Evolutionary conservation across 2,888 invertebrate genomes (phyloP).

Genomic region (Oeneis ivallda): DNA sequence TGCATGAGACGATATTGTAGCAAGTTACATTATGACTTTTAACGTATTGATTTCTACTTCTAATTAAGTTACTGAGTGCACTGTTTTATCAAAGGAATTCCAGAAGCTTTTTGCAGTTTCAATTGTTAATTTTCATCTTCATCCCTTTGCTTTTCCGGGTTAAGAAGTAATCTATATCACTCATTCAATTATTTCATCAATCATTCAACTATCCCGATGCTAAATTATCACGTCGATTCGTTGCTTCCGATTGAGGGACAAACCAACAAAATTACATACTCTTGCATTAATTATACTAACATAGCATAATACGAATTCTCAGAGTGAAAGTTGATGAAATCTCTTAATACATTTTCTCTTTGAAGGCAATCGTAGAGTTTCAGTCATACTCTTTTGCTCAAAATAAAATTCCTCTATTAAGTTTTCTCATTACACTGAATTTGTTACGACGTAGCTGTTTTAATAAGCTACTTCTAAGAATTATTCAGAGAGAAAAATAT

Average conservation of each 20-base stretch:
- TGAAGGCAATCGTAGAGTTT: conserved; percentile 1
- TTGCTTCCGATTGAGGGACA: too few species aligned
- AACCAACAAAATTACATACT: background rate
- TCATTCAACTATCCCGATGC: background rate
- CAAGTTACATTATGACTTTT: background rate
- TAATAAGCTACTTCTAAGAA: conserved; percentile 11
- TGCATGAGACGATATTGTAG: too few species aligned
- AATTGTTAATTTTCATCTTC: too few species aligned
- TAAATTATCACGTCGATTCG: too few species aligned
- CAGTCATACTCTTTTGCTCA: background rate
- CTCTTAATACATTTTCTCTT: background rate
- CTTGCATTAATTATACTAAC: background rate
- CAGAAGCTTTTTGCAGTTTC: too few species aligned
- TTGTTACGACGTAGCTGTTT: conserved; percentile 6
- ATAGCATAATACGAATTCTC: background rate
- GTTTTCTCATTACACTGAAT: conserved; percentile 6
- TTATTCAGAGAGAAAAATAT: conserved; percentile 10
- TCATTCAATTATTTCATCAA: too few species aligned
- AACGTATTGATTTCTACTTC: conserved; percentile 1
- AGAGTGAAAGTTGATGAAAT: background rate
- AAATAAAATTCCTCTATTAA: conserved; percentile 1
- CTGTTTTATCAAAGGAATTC: too few species aligned
- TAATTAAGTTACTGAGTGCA: background rate
- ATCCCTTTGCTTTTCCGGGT: too few species aligned
- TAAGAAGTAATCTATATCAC: too few species aligned